Evolutionary conservation across 92 coral and sea anemone species (phyloP).

Genomic region (Isaurus tuberculatus): DNA sequence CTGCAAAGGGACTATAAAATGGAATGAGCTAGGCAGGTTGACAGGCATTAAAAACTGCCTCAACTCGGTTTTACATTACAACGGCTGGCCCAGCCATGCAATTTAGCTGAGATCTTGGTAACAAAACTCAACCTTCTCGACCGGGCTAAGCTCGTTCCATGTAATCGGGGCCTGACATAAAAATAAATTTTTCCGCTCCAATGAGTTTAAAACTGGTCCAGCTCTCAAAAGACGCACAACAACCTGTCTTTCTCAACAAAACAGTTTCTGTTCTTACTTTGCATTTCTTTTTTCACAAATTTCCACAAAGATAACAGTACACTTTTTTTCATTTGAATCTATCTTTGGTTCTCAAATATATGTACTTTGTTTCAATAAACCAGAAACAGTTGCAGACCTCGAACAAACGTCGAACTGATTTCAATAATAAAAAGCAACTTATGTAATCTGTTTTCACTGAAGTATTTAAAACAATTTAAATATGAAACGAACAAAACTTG

Average conservation of each 20-base stretch:
- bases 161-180: too few species aligned
- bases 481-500: background rate
- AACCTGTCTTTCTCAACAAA: constrained; percentile 34
- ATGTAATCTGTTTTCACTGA: background rate
- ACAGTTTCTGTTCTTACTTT: background rate
- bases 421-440: constrained; percentile 7
- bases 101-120: too few species aligned
- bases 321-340: background rate
- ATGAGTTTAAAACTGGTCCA: background rate
- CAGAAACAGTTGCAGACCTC: background rate
- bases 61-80: too few species aligned
- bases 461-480: background rate
- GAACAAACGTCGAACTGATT: background rate
- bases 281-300: background rate
- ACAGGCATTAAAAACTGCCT: too few species aligned
- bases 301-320: background rate
- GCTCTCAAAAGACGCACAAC: background rate
- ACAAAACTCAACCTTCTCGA: too few species aligned
- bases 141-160: too few species aligned
- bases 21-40: too few species aligned
- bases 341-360: background rate
- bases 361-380: background rate
- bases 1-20: too few species aligned
- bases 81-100: too few species aligned
- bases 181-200: constrained; percentile 17